Base-by-base conservation (phyloP, 2,797 vertebrate genomes). In the Poeciliopsis infans region DNA sequence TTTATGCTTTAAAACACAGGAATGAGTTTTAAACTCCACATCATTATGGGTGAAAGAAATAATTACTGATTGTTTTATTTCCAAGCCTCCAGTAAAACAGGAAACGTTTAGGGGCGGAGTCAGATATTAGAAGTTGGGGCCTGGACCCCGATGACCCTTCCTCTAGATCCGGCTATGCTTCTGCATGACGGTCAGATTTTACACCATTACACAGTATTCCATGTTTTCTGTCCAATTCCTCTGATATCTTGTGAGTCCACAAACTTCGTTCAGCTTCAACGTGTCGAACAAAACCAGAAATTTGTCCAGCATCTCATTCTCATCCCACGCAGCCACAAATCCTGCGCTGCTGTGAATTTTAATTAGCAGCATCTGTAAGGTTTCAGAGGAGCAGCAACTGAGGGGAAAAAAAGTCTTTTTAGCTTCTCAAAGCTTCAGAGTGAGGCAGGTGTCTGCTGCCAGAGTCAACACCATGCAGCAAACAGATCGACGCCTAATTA, bases 401-500 rank as follows among this genome's bases (percentile, higher is more conserved):
- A 45, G 31, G 23, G n/a, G 55, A 1, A 13, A 16, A 51, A 74
- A 66, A 72, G 69, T 43, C 87, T 87, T 84, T 85, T 91, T 90
- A 91, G 84, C 81, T 79, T 46, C 79, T 85, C 88, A 86, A 61
- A 83, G 75, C 89, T 91, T 86, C 57, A 84, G 77, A 88, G 77
- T 36, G 20, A 72, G 79, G 74, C 74, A 39, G 81, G 53, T 72
- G 59, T 57, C 43, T 7, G 76, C 77, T 83, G 75, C 73, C 70
- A 0, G 77, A 88, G 85, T 86, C 85, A 23, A 81, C 74, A n/a
- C 0, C 33, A 75, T n/a, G 55, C 78, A 68, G 72, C 1, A 73
- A 79, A 70, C 72, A 41, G 51, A 77, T 78, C 39, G 36, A 49
- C 6, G 25, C 70, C 64, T 82, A 70, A 79, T 85, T 86, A 82